Evolutionary conservation across 2,113 vertebrate genomes (phyloP).

Genomic region (Sterrhoptilus dennistouni): DNA sequence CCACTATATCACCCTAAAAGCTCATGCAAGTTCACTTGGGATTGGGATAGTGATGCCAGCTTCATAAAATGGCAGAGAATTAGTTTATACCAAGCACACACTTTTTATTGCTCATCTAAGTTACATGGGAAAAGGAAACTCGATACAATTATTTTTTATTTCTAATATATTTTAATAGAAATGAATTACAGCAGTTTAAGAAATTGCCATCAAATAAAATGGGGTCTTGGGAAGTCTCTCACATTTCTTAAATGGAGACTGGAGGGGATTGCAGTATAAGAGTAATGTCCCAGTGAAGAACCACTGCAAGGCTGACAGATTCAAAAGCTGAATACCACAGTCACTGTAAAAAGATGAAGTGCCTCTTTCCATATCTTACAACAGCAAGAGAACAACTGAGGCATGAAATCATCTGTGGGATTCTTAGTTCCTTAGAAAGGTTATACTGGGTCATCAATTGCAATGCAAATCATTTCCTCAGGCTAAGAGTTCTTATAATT

Average conservation of each 20-base stretch:
- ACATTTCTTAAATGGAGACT: neutral
- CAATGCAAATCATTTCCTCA: neutral
- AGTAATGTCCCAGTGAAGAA: neutral
- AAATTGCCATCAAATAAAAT: neutral
- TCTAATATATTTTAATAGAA: neutral
- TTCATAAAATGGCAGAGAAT: neutral
- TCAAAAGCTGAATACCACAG: neutral
- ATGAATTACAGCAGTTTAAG: neutral
- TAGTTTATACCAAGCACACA: neutral
- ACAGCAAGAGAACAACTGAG: neutral
- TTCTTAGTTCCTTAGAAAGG: neutral
- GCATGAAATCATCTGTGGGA: neutral
- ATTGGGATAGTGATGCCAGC: neutral
- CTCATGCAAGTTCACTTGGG: neutral
- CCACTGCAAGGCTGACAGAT: neutral
- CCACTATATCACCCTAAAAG: neutral
- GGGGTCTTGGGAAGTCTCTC: neutral
- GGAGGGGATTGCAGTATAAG: neutral
- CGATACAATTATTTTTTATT: neutral
- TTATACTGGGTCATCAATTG: neutral
- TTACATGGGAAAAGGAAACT: neutral
- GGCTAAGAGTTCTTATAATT: neutral
- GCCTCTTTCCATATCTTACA: neutral
- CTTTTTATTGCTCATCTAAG: neutral
- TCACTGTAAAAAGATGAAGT: neutral